Percentiles rank a stretch among this genome's conserved stretches.
These are phyloP conservation scores for Archocentrus centrarchus DNA, from an alignment of 2,113 vertebrate species.

Conservation along the genomic window DNA sequence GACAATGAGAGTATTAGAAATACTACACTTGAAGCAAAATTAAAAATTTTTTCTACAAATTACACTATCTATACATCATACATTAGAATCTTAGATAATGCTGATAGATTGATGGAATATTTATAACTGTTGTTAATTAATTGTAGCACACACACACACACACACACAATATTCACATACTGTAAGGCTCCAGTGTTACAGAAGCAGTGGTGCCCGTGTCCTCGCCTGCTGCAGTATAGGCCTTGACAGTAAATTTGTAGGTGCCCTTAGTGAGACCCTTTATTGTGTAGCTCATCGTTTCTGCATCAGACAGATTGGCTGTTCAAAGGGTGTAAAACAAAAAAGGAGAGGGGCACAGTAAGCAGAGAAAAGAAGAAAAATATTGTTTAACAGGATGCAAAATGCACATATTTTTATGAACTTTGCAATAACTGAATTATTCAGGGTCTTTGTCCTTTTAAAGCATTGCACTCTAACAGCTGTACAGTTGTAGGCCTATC, in stretches of 20 bases:
- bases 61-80: background rate
- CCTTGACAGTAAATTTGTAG: constrained; percentile 81
- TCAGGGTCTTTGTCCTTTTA: background rate
- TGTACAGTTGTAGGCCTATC: background rate
- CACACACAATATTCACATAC: constrained; percentile 54
- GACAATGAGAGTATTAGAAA: background rate
- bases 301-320: constrained; percentile 73
- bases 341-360: background rate
- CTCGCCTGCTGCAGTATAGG: constrained; percentile 80
- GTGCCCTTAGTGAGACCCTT: constrained; percentile 55
- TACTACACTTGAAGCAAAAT: background rate
- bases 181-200: constrained; percentile 65
- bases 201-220: constrained; percentile 64
- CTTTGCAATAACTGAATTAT: background rate
- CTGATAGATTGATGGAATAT: background rate
- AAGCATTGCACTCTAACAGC: background rate
- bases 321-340: background rate
- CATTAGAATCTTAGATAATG: background rate
- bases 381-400: background rate
- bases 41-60: background rate
- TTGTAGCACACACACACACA: background rate
- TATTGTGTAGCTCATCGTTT: constrained; percentile 63
- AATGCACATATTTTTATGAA: background rate
- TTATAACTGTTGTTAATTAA: background rate
- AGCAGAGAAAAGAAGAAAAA: background rate